A percentile compares a stretch with the other conserved stretches of the same genome.
Conservation (phyloP, 2,888 invertebrate genomes). For the Agriotes lineatus region DNA sequence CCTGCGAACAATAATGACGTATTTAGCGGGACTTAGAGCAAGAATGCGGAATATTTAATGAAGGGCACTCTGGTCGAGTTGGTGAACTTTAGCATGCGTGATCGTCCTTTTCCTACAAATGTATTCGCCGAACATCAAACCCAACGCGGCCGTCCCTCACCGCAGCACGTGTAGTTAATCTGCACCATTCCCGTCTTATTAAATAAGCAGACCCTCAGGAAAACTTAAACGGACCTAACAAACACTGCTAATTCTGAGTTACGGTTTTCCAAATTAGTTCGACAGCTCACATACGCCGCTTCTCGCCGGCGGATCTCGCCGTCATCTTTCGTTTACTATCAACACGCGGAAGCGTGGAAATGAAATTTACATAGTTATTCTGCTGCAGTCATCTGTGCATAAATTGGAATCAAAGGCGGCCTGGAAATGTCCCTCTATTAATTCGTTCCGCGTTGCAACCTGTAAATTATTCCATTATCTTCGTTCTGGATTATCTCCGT, state of each 20-base stretch:
- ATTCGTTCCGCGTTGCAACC: slow-evolving; percentile 51
- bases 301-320: not conserved
- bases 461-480: slow-evolving; percentile 58
- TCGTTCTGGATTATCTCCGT: slow-evolving; percentile 44
- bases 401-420: slow-evolving; percentile 56
- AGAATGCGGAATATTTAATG: slow-evolving; percentile 33
- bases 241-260: slow-evolving; percentile 14
- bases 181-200: slow-evolving; percentile 21
- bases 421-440: slow-evolving; percentile 56
- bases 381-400: slow-evolving; percentile 56
- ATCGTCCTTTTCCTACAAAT: slow-evolving; percentile 3
- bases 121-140: slow-evolving; percentile 4
- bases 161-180: slow-evolving; percentile 27
- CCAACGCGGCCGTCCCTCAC: slow-evolving; percentile 9
- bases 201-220: slow-evolving; percentile 17
- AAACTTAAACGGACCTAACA: slow-evolving; percentile 17
- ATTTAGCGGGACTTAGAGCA: slow-evolving; percentile 26
- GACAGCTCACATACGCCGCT: slow-evolving; percentile 5
- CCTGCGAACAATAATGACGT: slow-evolving; percentile 45
- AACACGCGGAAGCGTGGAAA: slow-evolving; percentile 37
- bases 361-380: slow-evolving; percentile 58
- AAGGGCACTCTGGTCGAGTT: slow-evolving; percentile 14
- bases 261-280: slow-evolving; percentile 20
- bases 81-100: slow-evolving; percentile 4
- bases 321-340: slow-evolving; percentile 21